Percentiles rank a stretch among this genome's conserved stretches.
These are phyloP conservation scores for Neodontobutis hainanensis DNA, from an alignment of 2,113 vertebrate genomes.

Conservation along the genomic window DNA sequence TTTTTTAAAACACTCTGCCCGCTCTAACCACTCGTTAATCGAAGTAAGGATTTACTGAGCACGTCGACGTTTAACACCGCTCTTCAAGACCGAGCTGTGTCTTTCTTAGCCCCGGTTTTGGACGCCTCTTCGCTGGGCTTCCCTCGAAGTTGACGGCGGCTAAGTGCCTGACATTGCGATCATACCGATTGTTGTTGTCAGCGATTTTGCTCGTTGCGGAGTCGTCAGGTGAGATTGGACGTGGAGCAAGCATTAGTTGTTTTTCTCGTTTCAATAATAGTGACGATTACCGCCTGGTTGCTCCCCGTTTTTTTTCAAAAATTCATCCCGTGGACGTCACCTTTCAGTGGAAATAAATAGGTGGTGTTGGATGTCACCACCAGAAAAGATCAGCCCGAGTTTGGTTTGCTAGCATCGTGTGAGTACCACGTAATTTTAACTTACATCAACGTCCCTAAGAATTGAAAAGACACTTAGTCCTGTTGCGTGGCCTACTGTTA, in stretches of 20 bases:
- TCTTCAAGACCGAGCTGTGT: background rate
- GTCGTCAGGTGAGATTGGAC: constrained; percentile 2
- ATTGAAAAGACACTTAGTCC: background rate
- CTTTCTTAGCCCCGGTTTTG: constrained; percentile 18
- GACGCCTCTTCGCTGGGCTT: constrained; percentile 37
- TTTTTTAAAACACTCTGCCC: background rate
- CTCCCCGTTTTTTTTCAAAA: background rate
- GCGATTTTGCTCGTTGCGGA: constrained; percentile 11
- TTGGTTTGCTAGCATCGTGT: constrained; percentile 75
- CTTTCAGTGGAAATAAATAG: constrained; percentile 47
- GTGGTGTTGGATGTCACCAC: constrained; percentile 72
- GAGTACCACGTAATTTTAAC: constrained; percentile 45
- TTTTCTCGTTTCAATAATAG: constrained; percentile 14
- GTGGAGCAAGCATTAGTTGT: constrained; percentile 8
- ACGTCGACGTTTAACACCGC: background rate
- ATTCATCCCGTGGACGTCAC: constrained; percentile 37
- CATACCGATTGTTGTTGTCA: constrained; percentile 47
- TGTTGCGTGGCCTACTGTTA: constrained; percentile 33
- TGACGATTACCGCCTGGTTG: background rate
- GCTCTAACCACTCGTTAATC: background rate
- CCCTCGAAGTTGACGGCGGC: constrained; percentile 61
- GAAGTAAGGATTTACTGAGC: background rate
- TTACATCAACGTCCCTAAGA: background rate
- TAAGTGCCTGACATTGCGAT: constrained; percentile 60
- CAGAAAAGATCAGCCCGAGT: constrained; percentile 39